Evolutionary conservation across 2,888 invertebrate species (phyloP).

Genomic region (Aelia acuminata): DNA sequence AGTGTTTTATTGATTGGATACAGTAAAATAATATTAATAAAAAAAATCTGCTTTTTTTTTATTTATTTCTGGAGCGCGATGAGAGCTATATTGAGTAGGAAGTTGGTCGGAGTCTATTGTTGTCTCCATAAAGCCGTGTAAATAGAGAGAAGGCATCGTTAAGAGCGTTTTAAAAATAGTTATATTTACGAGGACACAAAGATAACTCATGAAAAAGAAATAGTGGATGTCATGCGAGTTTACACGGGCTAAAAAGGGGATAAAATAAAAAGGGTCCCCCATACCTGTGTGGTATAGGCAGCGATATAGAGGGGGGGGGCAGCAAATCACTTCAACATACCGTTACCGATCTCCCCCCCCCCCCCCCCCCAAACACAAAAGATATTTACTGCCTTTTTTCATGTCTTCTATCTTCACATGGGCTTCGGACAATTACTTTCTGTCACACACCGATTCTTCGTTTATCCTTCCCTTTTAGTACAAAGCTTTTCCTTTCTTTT

Average conservation of each 20-base stretch:
- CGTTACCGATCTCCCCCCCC: background rate
- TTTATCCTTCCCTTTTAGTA: background rate
- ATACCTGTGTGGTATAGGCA: conserved; percentile 5
- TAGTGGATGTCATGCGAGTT: conserved; percentile 55
- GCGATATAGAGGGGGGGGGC: background rate
- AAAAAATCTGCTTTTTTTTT: conserved; percentile 11
- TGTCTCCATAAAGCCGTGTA: conserved; percentile 39
- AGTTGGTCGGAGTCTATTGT: conserved; percentile 19
- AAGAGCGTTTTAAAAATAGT: conserved; percentile 50
- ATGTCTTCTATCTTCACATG: conserved; percentile 51
- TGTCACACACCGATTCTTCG: background rate
- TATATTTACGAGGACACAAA: conserved; percentile 52
- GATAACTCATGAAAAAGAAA: conserved; percentile 55
- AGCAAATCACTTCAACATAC: conserved; percentile 46
- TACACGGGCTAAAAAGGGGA: conserved; percentile 50
- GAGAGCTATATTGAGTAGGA: background rate
- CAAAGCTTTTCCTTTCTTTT: too few species aligned
- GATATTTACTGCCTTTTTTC: conserved; percentile 55
- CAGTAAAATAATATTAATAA: background rate
- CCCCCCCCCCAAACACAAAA: background rate
- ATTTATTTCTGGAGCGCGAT: background rate
- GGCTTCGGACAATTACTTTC: conserved; percentile 39
- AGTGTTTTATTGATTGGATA: background rate
- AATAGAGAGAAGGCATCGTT: conserved; percentile 9
- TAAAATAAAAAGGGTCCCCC: conserved; percentile 30